Evolutionary conservation across 2,888 invertebrate species (phyloP).

Genomic region (Prosapia bicincta): DNA sequence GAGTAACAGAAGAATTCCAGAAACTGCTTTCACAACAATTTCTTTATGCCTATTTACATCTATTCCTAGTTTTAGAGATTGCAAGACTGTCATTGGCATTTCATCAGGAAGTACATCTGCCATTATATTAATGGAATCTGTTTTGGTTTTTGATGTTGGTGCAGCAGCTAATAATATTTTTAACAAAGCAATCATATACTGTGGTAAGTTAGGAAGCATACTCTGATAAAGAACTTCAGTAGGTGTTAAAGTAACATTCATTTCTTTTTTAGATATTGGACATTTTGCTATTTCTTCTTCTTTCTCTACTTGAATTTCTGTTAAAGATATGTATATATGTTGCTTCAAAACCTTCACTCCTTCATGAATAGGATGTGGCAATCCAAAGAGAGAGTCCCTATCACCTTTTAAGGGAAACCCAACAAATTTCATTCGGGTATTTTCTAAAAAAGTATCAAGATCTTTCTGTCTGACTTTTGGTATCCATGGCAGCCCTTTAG

Average conservation of each 20-base stretch:
- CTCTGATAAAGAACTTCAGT: constrained; percentile 83
- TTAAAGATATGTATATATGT: constrained; percentile 90
- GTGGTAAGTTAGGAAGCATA: constrained; percentile 94
- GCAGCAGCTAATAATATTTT: constrained; percentile 97
- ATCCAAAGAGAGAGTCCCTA: constrained; percentile 83
- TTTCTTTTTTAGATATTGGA: constrained; percentile 82
- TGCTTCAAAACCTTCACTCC: constrained; percentile 85
- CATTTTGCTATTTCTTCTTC: constrained; percentile 90
- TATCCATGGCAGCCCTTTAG: constrained; percentile 78
- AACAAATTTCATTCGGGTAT: constrained; percentile 91
- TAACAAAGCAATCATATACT: constrained; percentile 94
- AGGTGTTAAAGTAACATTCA: constrained; percentile 73
- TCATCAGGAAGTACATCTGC: constrained; percentile 96
- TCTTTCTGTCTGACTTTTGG: constrained; percentile 95
- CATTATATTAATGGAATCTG: constrained; percentile 97
- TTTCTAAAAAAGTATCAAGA: constrained; percentile 87
- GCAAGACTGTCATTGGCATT: constrained; percentile 94
- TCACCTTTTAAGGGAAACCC: constrained; percentile 85
- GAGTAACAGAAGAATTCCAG: constrained; percentile 82
- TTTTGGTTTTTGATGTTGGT: constrained; percentile 98
- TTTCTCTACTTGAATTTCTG: constrained; percentile 86
- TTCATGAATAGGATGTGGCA: constrained; percentile 96
- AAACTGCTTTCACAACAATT: constrained; percentile 95
- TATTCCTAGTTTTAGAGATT: constrained; percentile 92
- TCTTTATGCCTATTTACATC: constrained; percentile 99